Percentiles rank a stretch among this genome's conserved stretches.
Evolutionary conservation across 1,140 invertebrate genomes (phyloP).

Genomic region (Meloidogyne floridensis): DNA sequence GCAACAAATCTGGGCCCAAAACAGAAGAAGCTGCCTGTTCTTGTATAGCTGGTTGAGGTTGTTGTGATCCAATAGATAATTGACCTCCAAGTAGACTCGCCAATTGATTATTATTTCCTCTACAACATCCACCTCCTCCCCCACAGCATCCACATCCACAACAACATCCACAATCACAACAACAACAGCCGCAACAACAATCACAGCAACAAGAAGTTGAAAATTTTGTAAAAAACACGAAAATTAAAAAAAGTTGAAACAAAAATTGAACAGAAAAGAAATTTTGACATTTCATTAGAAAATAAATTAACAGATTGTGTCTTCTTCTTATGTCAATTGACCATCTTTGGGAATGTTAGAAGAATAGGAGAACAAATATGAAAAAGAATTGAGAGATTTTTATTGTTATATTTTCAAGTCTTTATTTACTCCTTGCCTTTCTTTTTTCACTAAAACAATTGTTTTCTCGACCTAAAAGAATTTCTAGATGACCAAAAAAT

Average conservation of each 20-base stretch:
- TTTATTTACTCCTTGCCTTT: too few relatives aligned
- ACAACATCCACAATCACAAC: conserved; percentile 4
- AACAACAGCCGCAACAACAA: conserved; percentile 23
- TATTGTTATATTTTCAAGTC: too few relatives aligned
- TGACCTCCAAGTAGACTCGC: not conserved
- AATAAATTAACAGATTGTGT: not conserved
- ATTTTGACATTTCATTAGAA: conserved; percentile 6
- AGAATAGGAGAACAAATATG: not conserved
- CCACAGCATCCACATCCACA: conserved; percentile 3
- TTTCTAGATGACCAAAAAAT: too few relatives aligned
- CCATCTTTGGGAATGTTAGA: not conserved
- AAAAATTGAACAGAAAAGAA: not conserved
- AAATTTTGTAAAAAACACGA: conserved; percentile 6
- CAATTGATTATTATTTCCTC: not conserved
- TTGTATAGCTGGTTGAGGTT: not conserved
- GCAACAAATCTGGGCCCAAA: conserved; percentile 21
- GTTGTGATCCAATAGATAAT: conserved; percentile 5
- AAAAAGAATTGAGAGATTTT: too few relatives aligned
- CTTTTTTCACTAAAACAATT: too few relatives aligned
- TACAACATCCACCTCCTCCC: not conserved
- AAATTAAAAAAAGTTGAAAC: not conserved
- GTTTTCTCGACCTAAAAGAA: too few relatives aligned
- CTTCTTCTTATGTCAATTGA: not conserved
- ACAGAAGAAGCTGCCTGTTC: not conserved
- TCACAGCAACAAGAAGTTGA: conserved; percentile 21